These are phyloP conservation scores for Eulithis prunata DNA, from an alignment of 2,888 invertebrate genomes.

Conservation along the genomic window DNA sequence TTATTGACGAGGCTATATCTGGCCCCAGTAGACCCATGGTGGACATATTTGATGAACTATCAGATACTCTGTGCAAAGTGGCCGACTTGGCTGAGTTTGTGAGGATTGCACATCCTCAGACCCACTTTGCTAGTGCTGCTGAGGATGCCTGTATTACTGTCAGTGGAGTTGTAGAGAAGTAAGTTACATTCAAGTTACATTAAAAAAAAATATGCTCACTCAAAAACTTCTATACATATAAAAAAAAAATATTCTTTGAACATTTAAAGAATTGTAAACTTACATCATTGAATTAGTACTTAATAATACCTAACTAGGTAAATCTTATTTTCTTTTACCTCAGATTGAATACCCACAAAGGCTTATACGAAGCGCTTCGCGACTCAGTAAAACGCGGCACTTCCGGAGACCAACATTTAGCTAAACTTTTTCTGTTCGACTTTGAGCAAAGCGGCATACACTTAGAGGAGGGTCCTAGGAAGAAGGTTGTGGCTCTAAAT, in stretches of 20 bases:
- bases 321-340: neutral
- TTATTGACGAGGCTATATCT: constrained; percentile 91
- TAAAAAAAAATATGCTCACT: no score
- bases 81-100: constrained; percentile 99
- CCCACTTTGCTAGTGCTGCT: constrained; percentile 90
- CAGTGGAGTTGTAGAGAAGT: constrained; percentile 97
- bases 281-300: no score
- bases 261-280: no score
- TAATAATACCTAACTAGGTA: no score
- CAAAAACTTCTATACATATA: no score
- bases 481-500: constrained; percentile 92
- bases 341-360: constrained; percentile 95
- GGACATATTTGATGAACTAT: constrained; percentile 97
- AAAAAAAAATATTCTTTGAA: no score
- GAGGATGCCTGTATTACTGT: constrained; percentile 95
- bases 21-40: constrained; percentile 92
- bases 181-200: constrained; percentile 51
- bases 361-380: constrained; percentile 91
- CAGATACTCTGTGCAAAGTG: constrained; percentile 96
- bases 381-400: constrained; percentile 90
- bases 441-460: constrained; percentile 99
- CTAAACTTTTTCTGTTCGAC: constrained; percentile 95
- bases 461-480: constrained; percentile 89
- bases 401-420: constrained; percentile 93
- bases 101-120: constrained; percentile 94